Evolutionary conservation across 2,113 vertebrate species (phyloP).

Genomic region (Percopsis transmontana): DNA sequence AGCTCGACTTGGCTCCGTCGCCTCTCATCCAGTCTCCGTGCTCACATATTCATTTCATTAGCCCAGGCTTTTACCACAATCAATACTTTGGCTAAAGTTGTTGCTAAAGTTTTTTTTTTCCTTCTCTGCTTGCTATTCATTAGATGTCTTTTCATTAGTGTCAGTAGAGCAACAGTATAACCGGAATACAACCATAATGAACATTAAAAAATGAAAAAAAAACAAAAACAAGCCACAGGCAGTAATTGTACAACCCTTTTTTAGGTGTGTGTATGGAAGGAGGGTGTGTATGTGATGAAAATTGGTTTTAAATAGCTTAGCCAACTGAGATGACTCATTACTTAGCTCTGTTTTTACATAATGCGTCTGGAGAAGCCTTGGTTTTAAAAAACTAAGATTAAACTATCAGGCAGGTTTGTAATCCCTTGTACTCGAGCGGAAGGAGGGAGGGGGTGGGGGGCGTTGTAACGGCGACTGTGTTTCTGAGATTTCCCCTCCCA

Average conservation of each 20-base stretch:
- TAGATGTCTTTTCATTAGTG: slow-evolving; percentile 74
- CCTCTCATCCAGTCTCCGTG: slow-evolving; percentile 59
- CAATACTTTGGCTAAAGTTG: slow-evolving; percentile 31
- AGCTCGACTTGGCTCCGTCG: slow-evolving; percentile 52
- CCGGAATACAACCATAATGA: slow-evolving; percentile 63
- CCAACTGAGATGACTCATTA: slow-evolving; percentile 35
- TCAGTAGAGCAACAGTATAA: slow-evolving; percentile 58
- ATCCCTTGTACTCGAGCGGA: slow-evolving; percentile 43
- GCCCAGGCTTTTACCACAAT: slow-evolving; percentile 70
- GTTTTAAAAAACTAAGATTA: slow-evolving; percentile 37
- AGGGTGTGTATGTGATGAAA: slow-evolving; percentile 14
- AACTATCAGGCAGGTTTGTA: slow-evolving; percentile 42
- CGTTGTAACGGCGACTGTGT: slow-evolving; percentile 14
- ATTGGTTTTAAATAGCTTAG: slow-evolving; percentile 42
- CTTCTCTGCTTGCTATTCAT: slow-evolving; percentile 53
- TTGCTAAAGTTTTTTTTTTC: slow-evolving; percentile 62
- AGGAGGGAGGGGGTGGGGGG: neutral
- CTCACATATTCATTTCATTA: slow-evolving; percentile 74
- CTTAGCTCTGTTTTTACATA: slow-evolving; percentile 36
- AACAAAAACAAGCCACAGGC: slow-evolving; percentile 42
- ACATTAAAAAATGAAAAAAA: neutral
- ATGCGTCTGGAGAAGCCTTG: slow-evolving; percentile 38
- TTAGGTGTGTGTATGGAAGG: neutral
- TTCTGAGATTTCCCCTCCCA: slow-evolving; percentile 14
- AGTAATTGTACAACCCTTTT: slow-evolving; percentile 50